Conservation (phyloP, 2,888 invertebrate genomes). For the Drosophila melanocephala region DNA sequence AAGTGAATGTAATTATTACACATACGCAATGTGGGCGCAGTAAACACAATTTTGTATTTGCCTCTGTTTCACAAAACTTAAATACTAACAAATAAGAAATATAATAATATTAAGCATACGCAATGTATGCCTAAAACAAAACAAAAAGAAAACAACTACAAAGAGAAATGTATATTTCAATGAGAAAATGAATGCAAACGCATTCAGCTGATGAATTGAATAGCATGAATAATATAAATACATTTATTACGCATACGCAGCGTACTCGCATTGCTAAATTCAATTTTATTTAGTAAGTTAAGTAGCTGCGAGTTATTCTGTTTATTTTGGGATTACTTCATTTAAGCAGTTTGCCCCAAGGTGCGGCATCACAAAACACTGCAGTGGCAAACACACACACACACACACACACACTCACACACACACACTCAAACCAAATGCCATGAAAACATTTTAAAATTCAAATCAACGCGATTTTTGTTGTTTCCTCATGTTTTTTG, state of each 20-base stretch:
- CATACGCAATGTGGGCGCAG: constrained; percentile 1
- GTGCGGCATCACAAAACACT: constrained; percentile 30
- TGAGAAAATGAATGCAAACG: not conserved
- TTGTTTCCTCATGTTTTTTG: constrained; percentile 74
- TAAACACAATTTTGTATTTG: not conserved
- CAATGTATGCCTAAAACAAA: not conserved
- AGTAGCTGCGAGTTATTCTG: not conserved
- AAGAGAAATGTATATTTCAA: not conserved
- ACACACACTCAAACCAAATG: constrained; percentile 55
- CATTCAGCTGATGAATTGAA: not conserved
- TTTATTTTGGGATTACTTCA: not conserved
- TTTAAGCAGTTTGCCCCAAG: constrained; percentile 28
- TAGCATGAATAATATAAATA: not conserved
- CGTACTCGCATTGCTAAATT: not conserved
- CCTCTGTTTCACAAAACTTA: not conserved
- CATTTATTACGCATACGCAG: constrained; percentile 29
- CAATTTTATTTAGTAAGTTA: not conserved
- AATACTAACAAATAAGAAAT: not conserved
- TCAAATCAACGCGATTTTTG: constrained; percentile 80
- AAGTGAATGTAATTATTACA: not conserved
- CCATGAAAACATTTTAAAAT: constrained; percentile 79
- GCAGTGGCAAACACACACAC: constrained; percentile 22
- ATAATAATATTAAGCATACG: constrained; percentile 3
- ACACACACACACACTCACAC: constrained; percentile 5
- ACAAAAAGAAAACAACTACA: not conserved